phyloP scores from a whole-genome alignment of 1,140 invertebrate species.

The Scylla paramamosain region DNA sequence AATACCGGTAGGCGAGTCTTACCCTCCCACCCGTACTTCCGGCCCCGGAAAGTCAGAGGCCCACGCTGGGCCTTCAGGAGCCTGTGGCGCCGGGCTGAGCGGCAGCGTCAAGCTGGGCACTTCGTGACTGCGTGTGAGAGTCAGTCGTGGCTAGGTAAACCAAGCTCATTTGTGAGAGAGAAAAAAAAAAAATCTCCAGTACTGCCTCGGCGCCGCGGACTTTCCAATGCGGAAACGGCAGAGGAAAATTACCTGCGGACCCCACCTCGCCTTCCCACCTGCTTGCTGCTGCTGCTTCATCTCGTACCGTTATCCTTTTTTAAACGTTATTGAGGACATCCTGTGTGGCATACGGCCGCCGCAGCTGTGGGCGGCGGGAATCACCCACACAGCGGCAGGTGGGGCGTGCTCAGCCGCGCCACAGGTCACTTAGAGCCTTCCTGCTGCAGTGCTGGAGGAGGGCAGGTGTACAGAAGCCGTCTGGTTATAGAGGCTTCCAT shows the following conservation, averaged over 20 bases:
- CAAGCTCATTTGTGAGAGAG: background rate
- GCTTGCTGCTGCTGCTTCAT: slow-evolving; percentile 63
- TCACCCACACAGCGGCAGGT: background rate
- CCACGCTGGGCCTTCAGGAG: background rate
- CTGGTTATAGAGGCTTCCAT: background rate
- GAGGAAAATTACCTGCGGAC: slow-evolving; percentile 56
- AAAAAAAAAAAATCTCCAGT: background rate
- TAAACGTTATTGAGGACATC: slow-evolving; percentile 62
- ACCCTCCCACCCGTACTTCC: slow-evolving; percentile 21
- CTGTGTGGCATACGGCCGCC: slow-evolving; percentile 50
- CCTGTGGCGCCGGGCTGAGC: background rate
- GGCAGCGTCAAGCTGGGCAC: background rate
- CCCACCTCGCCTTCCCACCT: slow-evolving; percentile 57
- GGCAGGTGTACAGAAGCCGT: background rate
- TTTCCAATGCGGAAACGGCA: slow-evolving; percentile 37
- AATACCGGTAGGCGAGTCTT: slow-evolving; percentile 55
- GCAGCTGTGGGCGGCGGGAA: slow-evolving; percentile 13
- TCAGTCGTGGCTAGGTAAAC: background rate
- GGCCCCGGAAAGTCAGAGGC: background rate
- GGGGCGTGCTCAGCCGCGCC: background rate
- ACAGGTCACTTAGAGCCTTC: slow-evolving; percentile 16
- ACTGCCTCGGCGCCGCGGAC: background rate
- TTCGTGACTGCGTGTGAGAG: background rate
- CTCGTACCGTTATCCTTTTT: slow-evolving; percentile 72
- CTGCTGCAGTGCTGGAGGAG: slow-evolving; percentile 26